Base-by-base conservation (phyloP, 2,888 invertebrate genomes). In the Sarcophaga carnaria region DNA sequence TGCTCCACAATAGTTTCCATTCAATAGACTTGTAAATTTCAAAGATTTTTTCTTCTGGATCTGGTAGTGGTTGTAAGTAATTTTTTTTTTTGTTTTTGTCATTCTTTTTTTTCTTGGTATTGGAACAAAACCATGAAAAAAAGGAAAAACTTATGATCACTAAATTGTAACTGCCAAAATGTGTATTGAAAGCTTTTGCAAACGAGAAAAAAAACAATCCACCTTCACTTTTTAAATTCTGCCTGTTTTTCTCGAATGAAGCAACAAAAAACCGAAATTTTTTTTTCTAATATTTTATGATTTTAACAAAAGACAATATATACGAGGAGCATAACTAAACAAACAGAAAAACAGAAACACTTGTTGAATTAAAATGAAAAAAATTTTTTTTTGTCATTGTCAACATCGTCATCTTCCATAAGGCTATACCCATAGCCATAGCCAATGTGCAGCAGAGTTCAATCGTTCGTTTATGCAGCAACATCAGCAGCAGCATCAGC, bases 181-280 rank as follows among this genome's bases (percentile, higher is more conserved):
- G 63, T 76, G 54, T 80, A 80, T 85, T 72, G 71, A 85, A 72
- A 86, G 80, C 80, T 67, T n/a, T 66, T 76, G 20, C 27, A 62
- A 62, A 25, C 2, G 25, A 72, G 67, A 83, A 64, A 59, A n/a
- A 59, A 62, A 47, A 67, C 67, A 76, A 79, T 82, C 87, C 87
- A 87, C 87, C 87, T 87, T 87, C 87, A 87, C 87, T 87, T 87
- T 87, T 87, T 82, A 87, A 78, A 84, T 87, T 87, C 84, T 87
- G 84, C 75, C 83, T 77, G 76, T 86, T 66, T 75, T 47, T 63
- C 66, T 72, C 63, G 37, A 70, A 75, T 78, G 4, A 49, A 49
- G 49, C 5, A 27, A 37, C 6, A 37, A 8, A 37, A 14, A 14
- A 37, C 20, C 60, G 3, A 37, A 45, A 64, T 64, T 47, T 78